Evolutionary conservation across 2,888 invertebrate species (phyloP).

Genomic region (Meiosimyza decipiens): DNA sequence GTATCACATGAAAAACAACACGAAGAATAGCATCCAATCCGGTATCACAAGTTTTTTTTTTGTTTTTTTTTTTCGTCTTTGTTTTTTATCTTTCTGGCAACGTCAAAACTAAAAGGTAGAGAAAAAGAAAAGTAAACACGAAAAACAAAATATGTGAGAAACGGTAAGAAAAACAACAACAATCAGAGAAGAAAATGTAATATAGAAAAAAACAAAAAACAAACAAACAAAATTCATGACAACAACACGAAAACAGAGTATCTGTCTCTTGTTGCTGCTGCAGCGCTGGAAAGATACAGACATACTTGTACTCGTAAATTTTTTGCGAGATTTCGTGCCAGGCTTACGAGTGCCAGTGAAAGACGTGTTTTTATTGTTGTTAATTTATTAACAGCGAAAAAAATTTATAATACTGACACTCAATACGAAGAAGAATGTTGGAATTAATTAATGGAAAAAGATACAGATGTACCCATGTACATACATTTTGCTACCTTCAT

Average conservation of each 20-base stretch:
- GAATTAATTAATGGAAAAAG: too few species aligned
- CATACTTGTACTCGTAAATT: not conserved
- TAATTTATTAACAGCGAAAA: too few species aligned
- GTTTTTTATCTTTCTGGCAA: constrained; percentile 35
- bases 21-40: constrained; percentile 46
- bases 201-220: not conserved
- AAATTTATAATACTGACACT: too few species aligned
- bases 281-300: constrained; percentile 6
- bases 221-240: not conserved
- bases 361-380: too few species aligned
- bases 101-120: constrained; percentile 15
- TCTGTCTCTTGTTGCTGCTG: not conserved
- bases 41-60: constrained; percentile 44
- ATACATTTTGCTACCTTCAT: too few species aligned
- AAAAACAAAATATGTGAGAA: not conserved
- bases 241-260: not conserved
- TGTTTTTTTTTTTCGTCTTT: constrained; percentile 41
- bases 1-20: not conserved
- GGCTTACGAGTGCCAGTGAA: not conserved
- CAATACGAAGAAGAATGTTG: too few species aligned
- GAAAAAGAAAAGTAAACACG: not conserved
- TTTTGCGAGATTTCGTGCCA: constrained; percentile 6
- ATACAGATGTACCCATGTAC: too few species aligned
- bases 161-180: not conserved
- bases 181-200: too few species aligned